Evolutionary conservation across 2,113 vertebrate species (phyloP).

Genomic region (Cavia porcellus): DNA sequence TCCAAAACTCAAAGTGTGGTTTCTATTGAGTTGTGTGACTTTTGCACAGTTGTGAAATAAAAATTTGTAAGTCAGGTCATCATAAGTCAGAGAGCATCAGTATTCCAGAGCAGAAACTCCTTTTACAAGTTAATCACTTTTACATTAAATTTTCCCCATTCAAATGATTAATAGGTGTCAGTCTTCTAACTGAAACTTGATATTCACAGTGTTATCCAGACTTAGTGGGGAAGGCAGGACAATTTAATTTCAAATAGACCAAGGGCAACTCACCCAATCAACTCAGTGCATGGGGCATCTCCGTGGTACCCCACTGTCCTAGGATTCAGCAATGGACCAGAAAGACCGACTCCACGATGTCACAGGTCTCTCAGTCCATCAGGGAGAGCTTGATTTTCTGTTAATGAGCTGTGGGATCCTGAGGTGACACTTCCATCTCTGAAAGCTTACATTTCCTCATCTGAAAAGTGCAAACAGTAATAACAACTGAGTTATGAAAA

Average conservation of each 20-base stretch:
- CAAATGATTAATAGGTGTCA: not conserved
- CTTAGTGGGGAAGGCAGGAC: not conserved
- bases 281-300: not conserved
- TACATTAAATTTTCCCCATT: not conserved
- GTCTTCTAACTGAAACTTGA: not conserved
- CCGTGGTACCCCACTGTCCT: not conserved
- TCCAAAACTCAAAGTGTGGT: not conserved
- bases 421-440: not conserved
- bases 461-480: not conserved
- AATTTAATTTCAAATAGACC: not conserved
- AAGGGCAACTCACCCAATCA: not conserved
- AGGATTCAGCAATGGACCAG: not conserved
- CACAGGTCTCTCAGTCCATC: fast-evolving
- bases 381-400: not conserved
- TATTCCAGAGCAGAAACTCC: not conserved
- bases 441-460: not conserved
- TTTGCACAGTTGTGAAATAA: not conserved
- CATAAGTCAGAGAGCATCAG: not conserved
- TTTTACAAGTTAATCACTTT: not conserved
- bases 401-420: not conserved
- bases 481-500: not conserved
- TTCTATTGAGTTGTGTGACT: not conserved
- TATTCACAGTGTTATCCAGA: not conserved
- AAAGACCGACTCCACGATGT: too few species aligned
- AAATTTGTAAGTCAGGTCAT: not conserved